These are phyloP conservation scores for Bubo blakistoni DNA, from an alignment of 2,113 vertebrate genomes.

Conservation along the genomic window DNA sequence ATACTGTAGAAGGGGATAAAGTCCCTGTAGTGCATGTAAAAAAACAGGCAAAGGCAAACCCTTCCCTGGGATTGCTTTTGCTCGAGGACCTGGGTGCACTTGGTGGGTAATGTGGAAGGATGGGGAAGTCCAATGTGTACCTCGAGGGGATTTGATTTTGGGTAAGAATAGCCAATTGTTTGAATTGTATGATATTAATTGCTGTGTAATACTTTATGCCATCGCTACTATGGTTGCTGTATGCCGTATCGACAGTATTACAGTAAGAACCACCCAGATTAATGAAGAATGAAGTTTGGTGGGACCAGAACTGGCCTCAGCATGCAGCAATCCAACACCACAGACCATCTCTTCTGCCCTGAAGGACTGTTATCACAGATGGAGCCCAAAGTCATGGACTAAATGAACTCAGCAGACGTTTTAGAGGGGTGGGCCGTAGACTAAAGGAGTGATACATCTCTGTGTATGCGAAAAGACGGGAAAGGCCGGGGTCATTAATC, in stretches of 20 bases:
- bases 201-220: not conserved
- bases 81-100: not conserved
- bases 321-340: not conserved
- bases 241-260: not conserved
- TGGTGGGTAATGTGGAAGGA: not conserved
- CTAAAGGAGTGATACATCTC: not conserved
- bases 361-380: not conserved
- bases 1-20: not conserved
- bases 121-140: not conserved
- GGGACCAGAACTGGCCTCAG: not conserved
- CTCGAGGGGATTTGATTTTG: not conserved
- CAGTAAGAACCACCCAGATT: not conserved
- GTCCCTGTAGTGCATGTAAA: not conserved
- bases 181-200: not conserved
- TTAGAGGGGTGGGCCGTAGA: not conserved
- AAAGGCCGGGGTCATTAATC: not conserved
- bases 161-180: not conserved
- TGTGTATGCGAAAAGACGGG: not conserved
- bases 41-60: not conserved
- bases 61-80: not conserved
- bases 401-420: not conserved
- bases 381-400: not conserved
- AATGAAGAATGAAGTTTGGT: not conserved
- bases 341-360: not conserved
- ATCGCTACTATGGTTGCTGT: not conserved